These are phyloP conservation scores for Galeopsomyia nigrocyanea DNA, from an alignment of 2,888 invertebrate species.

Conservation along the genomic window DNA sequence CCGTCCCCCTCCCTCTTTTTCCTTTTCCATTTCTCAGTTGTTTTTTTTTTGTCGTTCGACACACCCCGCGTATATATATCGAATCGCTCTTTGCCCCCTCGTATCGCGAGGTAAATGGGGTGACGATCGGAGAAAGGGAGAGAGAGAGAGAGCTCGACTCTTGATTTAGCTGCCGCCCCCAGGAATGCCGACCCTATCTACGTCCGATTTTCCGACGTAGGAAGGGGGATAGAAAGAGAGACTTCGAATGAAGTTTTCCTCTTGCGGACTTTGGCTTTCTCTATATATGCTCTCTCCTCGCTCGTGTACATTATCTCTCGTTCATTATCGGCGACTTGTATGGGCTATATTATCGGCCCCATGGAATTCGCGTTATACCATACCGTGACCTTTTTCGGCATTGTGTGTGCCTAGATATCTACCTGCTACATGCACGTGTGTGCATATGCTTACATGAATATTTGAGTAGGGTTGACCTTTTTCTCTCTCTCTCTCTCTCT, in stretches of 20 bases:
- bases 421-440: too few relatives aligned
- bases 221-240: background rate
- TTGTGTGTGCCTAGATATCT: too few relatives aligned
- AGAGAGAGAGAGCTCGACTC: slow-evolving; percentile 1
- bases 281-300: background rate
- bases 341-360: slow-evolving; percentile 10
- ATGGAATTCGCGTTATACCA: slow-evolving; percentile 15
- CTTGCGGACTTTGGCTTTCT: background rate
- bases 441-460: slow-evolving; percentile 7
- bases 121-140: slow-evolving; percentile 55
- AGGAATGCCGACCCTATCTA: slow-evolving; percentile 30
- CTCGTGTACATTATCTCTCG: slow-evolving; percentile 31
- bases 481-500: too few relatives aligned
- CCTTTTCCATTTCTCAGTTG: background rate
- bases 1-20: too few relatives aligned
- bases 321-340: slow-evolving; percentile 34
- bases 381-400: background rate
- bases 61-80: slow-evolving; percentile 34
- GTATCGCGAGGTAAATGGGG: slow-evolving; percentile 55
- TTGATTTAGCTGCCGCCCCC: slow-evolving; percentile 38
- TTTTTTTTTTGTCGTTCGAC: slow-evolving; percentile 10
- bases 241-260: slow-evolving; percentile 40
- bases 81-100: slow-evolving; percentile 44
- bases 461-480: slow-evolving; percentile 2
- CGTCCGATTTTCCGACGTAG: slow-evolving; percentile 32